Conservation (phyloP, 2,888 invertebrate species). For the Melolontha melolontha region DNA sequence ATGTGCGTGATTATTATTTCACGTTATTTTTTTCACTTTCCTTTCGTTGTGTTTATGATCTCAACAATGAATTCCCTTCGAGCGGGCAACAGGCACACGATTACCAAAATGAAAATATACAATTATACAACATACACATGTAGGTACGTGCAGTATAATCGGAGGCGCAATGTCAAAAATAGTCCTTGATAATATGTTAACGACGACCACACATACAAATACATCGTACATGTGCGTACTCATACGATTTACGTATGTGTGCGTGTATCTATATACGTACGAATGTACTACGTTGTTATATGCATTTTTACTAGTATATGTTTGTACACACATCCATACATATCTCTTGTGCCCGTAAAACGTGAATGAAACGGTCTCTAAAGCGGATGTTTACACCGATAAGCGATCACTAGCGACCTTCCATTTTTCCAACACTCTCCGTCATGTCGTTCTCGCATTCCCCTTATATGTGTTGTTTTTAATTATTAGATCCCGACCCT, state of each 20-base stretch:
- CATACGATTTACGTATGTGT: too few relatives aligned
- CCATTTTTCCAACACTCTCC: conserved; percentile 34
- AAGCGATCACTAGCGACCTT: conserved; percentile 37
- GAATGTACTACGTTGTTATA: conserved; percentile 4
- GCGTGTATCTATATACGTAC: conserved; percentile 15
- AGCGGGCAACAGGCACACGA: conserved; percentile 12
- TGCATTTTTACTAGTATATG: neutral
- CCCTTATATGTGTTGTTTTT: conserved; percentile 23
- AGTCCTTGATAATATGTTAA: conserved; percentile 39
- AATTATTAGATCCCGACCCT: conserved; percentile 10
- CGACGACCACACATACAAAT: conserved; percentile 29
- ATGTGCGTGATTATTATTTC: conserved; percentile 18
- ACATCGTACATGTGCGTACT: conserved; percentile 8
- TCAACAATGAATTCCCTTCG: conserved; percentile 8
- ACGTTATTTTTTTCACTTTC: conserved; percentile 14
- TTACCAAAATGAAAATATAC: conserved; percentile 8
- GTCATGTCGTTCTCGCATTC: conserved; percentile 6
- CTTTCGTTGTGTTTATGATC: conserved; percentile 22
- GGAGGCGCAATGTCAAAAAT: conserved; percentile 20
- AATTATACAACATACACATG: too few relatives aligned
- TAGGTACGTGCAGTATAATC: neutral
- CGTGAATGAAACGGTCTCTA: conserved; percentile 36
- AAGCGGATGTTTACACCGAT: conserved; percentile 39
- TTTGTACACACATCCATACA: conserved; percentile 14
- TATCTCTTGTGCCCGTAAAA: conserved; percentile 36